A percentile compares a stretch with the other conserved stretches of the same genome.
Evolutionary conservation across 2,797 vertebrate genomes (phyloP).

Genomic region (Onychomys torridus): DNA sequence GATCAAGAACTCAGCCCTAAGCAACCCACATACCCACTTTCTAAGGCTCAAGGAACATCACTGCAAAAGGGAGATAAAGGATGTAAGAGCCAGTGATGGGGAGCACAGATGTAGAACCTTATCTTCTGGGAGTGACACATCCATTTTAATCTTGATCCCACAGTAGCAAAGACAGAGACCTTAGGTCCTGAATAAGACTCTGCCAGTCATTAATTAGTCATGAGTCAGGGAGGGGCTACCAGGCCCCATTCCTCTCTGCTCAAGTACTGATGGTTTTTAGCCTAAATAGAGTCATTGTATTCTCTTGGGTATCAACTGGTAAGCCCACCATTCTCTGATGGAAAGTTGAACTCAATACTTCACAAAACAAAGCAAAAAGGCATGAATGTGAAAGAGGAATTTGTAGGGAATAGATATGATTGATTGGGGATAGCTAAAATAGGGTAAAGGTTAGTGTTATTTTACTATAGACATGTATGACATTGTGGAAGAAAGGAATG

Average conservation of each 20-base stretch:
- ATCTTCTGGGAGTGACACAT: background rate
- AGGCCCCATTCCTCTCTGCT: background rate
- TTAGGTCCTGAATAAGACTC: background rate
- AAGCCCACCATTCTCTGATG: background rate
- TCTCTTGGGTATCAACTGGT: background rate
- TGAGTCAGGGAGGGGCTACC: background rate
- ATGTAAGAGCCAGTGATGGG: background rate
- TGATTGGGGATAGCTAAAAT: background rate
- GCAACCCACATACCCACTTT: background rate
- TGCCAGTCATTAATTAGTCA: background rate
- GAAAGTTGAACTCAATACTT: background rate
- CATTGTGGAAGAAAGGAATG: background rate
- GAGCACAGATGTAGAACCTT: background rate
- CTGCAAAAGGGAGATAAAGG: background rate
- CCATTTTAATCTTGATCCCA: no score
- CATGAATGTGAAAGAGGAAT: background rate
- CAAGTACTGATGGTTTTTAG: background rate
- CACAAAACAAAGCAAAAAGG: background rate
- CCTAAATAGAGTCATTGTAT: background rate
- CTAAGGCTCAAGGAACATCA: background rate
- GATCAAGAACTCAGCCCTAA: background rate
- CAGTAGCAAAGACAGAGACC: background rate
- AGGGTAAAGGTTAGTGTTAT: background rate
- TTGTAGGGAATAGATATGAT: background rate
- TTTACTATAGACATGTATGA: background rate